These are phyloP conservation scores for Cataglyphis albicans DNA, from an alignment of 2,888 invertebrate genomes.

Conservation along the genomic window DNA sequence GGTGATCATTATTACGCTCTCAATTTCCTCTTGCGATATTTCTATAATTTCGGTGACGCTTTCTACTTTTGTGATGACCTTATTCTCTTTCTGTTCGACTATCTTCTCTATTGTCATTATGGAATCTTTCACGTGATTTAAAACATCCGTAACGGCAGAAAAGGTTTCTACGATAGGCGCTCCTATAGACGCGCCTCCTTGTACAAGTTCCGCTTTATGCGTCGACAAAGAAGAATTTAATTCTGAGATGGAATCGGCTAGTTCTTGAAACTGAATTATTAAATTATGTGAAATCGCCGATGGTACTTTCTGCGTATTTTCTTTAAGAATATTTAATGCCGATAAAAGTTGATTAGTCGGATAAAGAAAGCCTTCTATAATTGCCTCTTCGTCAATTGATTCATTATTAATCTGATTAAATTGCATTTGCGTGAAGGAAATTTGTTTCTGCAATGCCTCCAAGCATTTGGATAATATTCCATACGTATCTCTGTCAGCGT, in stretches of 20 bases:
- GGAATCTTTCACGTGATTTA: conserved; percentile 76
- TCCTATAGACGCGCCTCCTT: conserved; percentile 75
- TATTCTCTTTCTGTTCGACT: conserved; percentile 30
- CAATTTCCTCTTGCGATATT: conserved; percentile 77
- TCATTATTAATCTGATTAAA: conserved; percentile 76
- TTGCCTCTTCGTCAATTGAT: conserved; percentile 81
- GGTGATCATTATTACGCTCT: conserved; percentile 73
- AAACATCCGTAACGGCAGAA: conserved; percentile 78
- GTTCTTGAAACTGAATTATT: conserved; percentile 70
- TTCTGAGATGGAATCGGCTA: conserved; percentile 76
- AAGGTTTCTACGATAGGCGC: conserved; percentile 82
- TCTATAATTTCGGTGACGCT: conserved; percentile 79
- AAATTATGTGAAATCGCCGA: conserved; percentile 57
- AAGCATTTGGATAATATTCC: conserved; percentile 78
- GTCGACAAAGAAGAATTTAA: conserved; percentile 74
- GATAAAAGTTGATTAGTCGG: conserved; percentile 80
- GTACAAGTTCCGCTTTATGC: conserved; percentile 77
- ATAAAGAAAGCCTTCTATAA: conserved; percentile 83
- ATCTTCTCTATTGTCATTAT: conserved; percentile 63
- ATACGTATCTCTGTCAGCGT: conserved; percentile 71
- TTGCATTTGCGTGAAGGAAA: conserved; percentile 78
- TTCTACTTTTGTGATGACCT: conserved; percentile 73
- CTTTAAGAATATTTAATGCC: conserved; percentile 75
- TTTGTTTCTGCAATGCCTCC: conserved; percentile 81
- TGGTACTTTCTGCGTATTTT: conserved; percentile 64